Percentiles rank a stretch among this genome's conserved stretches.
Evolutionary conservation across 2,888 invertebrate genomes (phyloP).

Genomic region (Enoplolaimus lenunculus): DNA sequence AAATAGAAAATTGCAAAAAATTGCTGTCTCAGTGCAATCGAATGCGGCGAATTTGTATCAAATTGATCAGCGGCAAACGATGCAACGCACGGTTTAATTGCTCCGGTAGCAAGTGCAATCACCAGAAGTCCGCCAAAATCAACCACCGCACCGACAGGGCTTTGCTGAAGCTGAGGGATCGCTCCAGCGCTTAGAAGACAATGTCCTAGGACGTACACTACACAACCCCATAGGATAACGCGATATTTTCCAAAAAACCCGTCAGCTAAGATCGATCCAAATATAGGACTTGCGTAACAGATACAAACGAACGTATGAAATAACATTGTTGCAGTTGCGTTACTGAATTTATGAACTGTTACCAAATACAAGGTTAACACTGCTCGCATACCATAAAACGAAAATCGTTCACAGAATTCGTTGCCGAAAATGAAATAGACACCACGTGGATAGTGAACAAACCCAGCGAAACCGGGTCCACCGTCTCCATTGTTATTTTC

Average conservation of each 20-base stretch:
- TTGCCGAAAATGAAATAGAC: constrained; percentile 84
- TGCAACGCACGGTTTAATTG: constrained; percentile 86
- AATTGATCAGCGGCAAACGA: constrained; percentile 94
- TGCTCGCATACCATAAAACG: constrained; percentile 39
- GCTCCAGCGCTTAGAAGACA: constrained; percentile 43
- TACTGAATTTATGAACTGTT: constrained; percentile 31
- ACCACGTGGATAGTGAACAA: constrained; percentile 59
- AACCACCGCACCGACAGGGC: constrained; percentile 21
- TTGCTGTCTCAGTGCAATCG: constrained; percentile 52
- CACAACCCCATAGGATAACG: constrained; percentile 55
- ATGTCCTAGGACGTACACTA: constrained; percentile 44
- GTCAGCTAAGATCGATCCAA: constrained; percentile 87
- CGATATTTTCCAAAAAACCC: constrained; percentile 57
- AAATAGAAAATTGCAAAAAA: constrained; percentile 93
- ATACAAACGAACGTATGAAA: constrained; percentile 80
- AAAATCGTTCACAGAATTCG: constrained; percentile 74
- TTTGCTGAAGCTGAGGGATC: constrained; percentile 40
- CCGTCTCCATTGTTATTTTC: too few relatives aligned
- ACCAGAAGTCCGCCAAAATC: constrained; percentile 53
- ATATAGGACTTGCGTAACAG: constrained; percentile 72
- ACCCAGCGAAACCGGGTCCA: background rate
- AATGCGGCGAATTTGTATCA: constrained; percentile 23
- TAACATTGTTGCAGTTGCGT: constrained; percentile 64
- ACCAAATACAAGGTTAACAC: constrained; percentile 31
- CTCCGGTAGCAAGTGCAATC: constrained; percentile 79